phyloP scores from a whole-genome alignment of 2,797 vertebrate genomes.

The Alca torda region DNA sequence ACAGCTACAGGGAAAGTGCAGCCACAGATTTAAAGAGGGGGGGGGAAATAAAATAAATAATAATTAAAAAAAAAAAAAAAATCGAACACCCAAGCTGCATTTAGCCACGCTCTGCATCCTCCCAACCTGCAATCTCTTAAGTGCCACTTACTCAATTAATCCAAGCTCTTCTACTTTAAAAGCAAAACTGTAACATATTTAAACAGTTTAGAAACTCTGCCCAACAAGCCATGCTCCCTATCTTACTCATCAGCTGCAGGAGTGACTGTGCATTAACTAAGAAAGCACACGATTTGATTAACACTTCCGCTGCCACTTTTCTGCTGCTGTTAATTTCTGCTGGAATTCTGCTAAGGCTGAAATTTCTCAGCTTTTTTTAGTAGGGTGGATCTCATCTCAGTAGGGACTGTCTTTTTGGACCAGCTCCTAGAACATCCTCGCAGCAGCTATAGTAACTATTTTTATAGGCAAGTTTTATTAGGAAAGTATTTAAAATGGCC shows the following conservation, averaged over 20 bases:
- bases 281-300: background rate
- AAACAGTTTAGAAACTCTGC: conserved; percentile 42
- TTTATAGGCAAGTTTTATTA: conserved; percentile 68
- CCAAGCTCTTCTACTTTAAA: conserved; percentile 40
- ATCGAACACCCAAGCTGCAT: conserved; percentile 4
- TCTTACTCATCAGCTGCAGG: conserved; percentile 40
- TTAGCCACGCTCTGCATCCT: conserved; percentile 13
- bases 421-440: conserved; percentile 65
- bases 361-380: conserved; percentile 49
- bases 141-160: conserved; percentile 65
- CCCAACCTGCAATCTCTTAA: conserved; percentile 52
- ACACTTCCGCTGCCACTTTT: conserved; percentile 11
- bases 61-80: background rate
- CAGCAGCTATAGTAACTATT: conserved; percentile 65
- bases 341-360: background rate
- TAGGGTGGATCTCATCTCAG: conserved; percentile 53
- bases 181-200: conserved; percentile 31
- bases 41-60: background rate
- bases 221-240: background rate
- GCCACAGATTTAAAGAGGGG: background rate
- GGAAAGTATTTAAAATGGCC: conserved; percentile 70
- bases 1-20: background rate
- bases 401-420: conserved; percentile 55
- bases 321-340: background rate
- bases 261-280: conserved; percentile 47